Evolutionary conservation across 2,888 invertebrate species (phyloP), one percentile per base, ranked within the genome.

Genomic region (Lingula anatina): DNA sequence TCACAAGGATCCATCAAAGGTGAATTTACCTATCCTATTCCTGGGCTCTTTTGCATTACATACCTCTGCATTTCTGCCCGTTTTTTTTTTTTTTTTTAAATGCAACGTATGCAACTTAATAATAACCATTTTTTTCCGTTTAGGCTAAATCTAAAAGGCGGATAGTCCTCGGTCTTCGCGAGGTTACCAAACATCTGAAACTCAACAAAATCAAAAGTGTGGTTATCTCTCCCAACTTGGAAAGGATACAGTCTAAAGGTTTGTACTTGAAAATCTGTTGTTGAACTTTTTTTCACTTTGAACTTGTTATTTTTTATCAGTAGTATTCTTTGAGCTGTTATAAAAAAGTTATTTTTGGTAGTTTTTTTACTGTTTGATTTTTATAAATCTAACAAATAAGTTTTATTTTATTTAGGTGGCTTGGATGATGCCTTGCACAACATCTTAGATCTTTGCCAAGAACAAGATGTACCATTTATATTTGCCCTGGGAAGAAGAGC

Each of bases 211-310:
- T 85, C 1, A 83, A 83, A 64, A 70, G 83, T 51, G 71, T 86
- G 5, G 75, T 86, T 5, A 77, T 86, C 43, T 85, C 86, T 7
- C 82, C 85, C 2, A 84, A 86, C 66, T 77, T 85, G 60, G 85
- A 85, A 60, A 72, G 73, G 59, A 76, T 76, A 42, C 71, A 77
- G 53, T 76, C 76, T 3, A 75, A 79, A 71, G 81, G 81, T 80
- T 53, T 47, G 54, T 31, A 15, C 24, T 27, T 15, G 5, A 9
- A 21, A 15, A 3, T 2, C 15, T 15, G 2, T 12, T 31, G 25
- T 5, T 23, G 40, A 4, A 23, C 35, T 9, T 31, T 9, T n/a
- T 12, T 31, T 9, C 35, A n/a, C 15, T n/a, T n/a, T n/a, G n/a
- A n/a, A n/a, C n/a, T n/a, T n/a, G n/a, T n/a, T n/a, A n/a, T n/a